phyloP scores from a whole-genome alignment of 2,113 vertebrate species.

The Megalops atlanticus region DNA sequence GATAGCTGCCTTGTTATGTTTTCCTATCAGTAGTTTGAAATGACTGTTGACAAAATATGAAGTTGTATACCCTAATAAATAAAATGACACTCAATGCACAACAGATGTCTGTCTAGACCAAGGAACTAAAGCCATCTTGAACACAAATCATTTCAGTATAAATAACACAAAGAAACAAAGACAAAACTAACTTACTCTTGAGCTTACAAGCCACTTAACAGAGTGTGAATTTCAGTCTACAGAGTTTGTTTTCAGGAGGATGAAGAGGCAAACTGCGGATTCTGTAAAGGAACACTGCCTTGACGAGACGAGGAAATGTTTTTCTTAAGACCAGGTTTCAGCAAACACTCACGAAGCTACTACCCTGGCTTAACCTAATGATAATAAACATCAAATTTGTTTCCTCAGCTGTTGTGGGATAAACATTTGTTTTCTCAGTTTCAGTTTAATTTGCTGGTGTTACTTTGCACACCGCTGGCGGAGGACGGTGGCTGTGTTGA shows the following conservation, averaged over 20 bases:
- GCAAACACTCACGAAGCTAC: slow-evolving; percentile 56
- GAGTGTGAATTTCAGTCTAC: slow-evolving; percentile 31
- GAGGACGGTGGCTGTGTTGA: slow-evolving; percentile 43
- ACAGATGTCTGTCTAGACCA: too few species aligned
- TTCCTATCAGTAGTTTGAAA: too few species aligned
- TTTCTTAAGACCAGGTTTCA: slow-evolving; percentile 52
- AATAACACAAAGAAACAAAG: neutral
- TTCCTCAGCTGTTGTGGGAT: slow-evolving; percentile 25
- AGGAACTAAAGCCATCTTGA: too few species aligned
- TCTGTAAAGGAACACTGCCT: slow-evolving; percentile 35
- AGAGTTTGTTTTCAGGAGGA: slow-evolving; percentile 57
- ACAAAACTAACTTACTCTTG: neutral
- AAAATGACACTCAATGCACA: too few species aligned
- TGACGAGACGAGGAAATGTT: slow-evolving; percentile 53
- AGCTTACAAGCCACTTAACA: neutral
- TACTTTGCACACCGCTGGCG: slow-evolving; percentile 35
- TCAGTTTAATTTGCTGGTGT: neutral
- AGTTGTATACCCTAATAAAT: too few species aligned
- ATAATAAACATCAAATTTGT: slow-evolving; percentile 48
- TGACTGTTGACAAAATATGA: too few species aligned
- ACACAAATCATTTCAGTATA: neutral
- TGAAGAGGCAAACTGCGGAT: slow-evolving; percentile 64
- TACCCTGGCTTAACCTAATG: slow-evolving; percentile 47
- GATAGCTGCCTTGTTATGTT: too few species aligned
- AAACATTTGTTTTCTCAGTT: neutral